These are phyloP conservation scores for Dinoponera quadriceps DNA, from an alignment of 1,140 invertebrate genomes.

Conservation along the genomic window DNA sequence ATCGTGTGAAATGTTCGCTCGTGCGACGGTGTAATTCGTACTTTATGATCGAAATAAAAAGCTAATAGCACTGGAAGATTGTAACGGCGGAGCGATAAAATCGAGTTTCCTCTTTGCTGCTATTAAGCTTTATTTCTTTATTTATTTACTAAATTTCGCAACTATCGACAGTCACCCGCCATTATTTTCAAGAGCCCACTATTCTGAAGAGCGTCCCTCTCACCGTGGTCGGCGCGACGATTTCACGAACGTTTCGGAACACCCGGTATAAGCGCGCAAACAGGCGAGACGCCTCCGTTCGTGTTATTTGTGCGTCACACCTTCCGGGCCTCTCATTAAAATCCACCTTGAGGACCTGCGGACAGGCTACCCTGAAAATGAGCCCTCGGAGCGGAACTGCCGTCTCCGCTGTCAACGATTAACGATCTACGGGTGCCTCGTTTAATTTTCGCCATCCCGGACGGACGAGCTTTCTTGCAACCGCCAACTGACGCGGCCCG, in stretches of 20 bases:
- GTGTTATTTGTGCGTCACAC: constrained; percentile 63
- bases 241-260: neutral
- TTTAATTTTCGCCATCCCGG: constrained; percentile 51
- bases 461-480: constrained; percentile 22
- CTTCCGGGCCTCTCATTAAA: constrained; percentile 71
- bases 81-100: too few species aligned
- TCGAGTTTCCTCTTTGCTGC: too few species aligned
- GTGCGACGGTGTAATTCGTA: too few species aligned
- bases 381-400: constrained; percentile 38
- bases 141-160: neutral
- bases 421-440: constrained; percentile 50
- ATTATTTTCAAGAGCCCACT: neutral
- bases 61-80: too few species aligned
- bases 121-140: neutral
- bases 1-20: too few species aligned
- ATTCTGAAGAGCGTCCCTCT: too few species aligned
- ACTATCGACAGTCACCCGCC: neutral
- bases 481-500: neutral
- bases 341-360: constrained; percentile 59
- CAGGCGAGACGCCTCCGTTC: constrained; percentile 1
- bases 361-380: constrained; percentile 55
- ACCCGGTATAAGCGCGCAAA: constrained; percentile 21
- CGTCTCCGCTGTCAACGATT: constrained; percentile 55
- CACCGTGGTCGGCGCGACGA: neutral
- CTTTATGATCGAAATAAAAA: too few species aligned